A percentile compares a stretch with the other conserved stretches of the same genome.
Conservation (phyloP, 2,797 vertebrate genomes). For the Molossus molossus region DNA sequence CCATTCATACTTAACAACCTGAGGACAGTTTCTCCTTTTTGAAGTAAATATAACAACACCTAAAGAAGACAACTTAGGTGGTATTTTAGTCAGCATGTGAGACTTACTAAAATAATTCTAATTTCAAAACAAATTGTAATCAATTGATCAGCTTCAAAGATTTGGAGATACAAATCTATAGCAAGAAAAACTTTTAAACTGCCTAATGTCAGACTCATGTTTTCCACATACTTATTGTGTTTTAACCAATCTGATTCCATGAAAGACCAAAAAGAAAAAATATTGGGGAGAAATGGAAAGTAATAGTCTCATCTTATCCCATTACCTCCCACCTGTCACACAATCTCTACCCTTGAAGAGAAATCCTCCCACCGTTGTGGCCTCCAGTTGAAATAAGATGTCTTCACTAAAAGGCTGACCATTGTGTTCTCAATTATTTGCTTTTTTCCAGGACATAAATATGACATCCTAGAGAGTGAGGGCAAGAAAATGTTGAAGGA, state of each 20-base stretch:
- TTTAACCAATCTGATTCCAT: slow-evolving; percentile 65
- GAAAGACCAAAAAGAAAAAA: neutral
- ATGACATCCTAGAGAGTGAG: slow-evolving; percentile 21
- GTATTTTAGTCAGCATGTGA: neutral
- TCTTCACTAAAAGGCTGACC: slow-evolving; percentile 38
- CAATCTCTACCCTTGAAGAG: neutral
- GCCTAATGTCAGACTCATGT: slow-evolving; percentile 8
- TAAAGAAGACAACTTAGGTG: neutral
- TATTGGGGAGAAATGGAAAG: slow-evolving; percentile 60
- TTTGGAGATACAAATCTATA: slow-evolving; percentile 54
- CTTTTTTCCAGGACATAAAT: slow-evolving; percentile 29
- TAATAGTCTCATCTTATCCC: slow-evolving; percentile 49
- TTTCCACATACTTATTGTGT: slow-evolving; percentile 55
- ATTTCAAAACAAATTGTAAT: slow-evolving; percentile 54
- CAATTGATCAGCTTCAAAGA: slow-evolving; percentile 47
- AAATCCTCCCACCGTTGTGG: neutral
- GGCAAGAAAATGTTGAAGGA: slow-evolving; percentile 38
- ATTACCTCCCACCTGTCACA: slow-evolving; percentile 53
- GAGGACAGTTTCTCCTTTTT: neutral
- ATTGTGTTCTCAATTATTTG: neutral
- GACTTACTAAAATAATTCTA: slow-evolving; percentile 61
- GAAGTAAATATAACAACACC: slow-evolving; percentile 64
- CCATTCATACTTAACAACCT: slow-evolving; percentile 46
- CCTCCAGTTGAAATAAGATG: neutral
- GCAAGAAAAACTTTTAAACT: slow-evolving; percentile 59